Evolutionary conservation across 2,797 vertebrate genomes (phyloP), one percentile per base, ranked within the genome.

Genomic region (Sciurus vulgaris): DNA sequence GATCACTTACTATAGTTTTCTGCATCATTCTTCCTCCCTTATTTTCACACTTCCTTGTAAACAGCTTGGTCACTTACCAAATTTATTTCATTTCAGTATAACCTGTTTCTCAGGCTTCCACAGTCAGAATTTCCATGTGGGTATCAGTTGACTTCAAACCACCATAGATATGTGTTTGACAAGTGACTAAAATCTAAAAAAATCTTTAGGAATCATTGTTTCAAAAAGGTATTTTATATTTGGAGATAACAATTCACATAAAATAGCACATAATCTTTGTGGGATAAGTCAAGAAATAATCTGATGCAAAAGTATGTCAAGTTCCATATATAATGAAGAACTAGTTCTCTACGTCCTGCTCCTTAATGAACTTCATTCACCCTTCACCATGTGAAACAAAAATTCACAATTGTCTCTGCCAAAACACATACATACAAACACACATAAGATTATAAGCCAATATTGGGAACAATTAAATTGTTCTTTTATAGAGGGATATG

Each of bases 181-280:
- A 88, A 90, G n/a, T 92, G 20, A 78, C 3, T 74, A 91, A 86
- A 41, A 47, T 61, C 10, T 72, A 78, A n/a, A 44, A 3, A 84
- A 76, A 72, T 72, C 3, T 49, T 84, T n/a, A 93, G 63, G 18
- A 89, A 79, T 74, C 72, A 76, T 79, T 51, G 88, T 82, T 94
- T 22, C 24, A 86, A 33, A 83, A 88, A 28, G 8, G 2, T 0
- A n/a, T 6, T 95, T 94, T 3, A 33, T 49, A 74, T 28, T 24
- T 72, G 41, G 4, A 79, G 7, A 72, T 77, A 72, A 49, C 0
- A 79, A 69, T 83, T 83, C 5, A 35, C 15, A 3, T 7, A 59
- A 15, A 81, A 69, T 26, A 94, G 89, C 24, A 28, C 17, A 63
- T 77, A 70, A 84, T 81, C 1, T 81, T 7, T 1, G 38, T 73